Evolutionary conservation across 2,113 vertebrate species (phyloP).

Genomic region (Microcebus griseorufus): DNA sequence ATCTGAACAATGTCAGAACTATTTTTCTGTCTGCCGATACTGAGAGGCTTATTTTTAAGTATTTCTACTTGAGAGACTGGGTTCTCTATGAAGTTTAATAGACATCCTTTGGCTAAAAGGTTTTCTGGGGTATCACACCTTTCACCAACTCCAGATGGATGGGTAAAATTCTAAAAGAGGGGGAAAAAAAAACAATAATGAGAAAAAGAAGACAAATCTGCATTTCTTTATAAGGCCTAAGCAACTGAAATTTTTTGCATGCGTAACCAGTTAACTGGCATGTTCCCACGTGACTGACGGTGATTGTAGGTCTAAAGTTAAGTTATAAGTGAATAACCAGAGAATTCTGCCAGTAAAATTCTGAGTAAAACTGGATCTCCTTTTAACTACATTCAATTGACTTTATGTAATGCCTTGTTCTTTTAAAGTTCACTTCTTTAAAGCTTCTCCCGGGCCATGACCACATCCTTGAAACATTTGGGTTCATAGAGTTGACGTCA

Average conservation of each 20-base stretch:
- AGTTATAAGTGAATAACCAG: conserved; percentile 17
- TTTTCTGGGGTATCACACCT: conserved; percentile 91
- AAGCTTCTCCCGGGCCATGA: conserved; percentile 3
- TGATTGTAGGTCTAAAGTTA: conserved; percentile 13
- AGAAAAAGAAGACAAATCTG: conserved; percentile 55
- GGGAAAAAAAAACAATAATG: conserved; percentile 78
- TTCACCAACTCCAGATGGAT: conserved; percentile 86
- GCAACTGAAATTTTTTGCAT: conserved; percentile 10
- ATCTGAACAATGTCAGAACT: conserved; percentile 90
- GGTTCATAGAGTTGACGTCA: not conserved
- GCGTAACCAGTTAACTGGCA: not conserved
- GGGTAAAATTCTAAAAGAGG: conserved; percentile 93
- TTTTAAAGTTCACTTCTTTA: not conserved
- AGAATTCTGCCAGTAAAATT: conserved; percentile 34
- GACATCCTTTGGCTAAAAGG: conserved; percentile 91
- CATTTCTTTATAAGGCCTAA: conserved; percentile 49
- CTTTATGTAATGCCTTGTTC: not conserved
- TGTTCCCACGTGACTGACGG: not conserved
- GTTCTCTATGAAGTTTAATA: conserved; percentile 87
- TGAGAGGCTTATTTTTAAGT: conserved; percentile 87
- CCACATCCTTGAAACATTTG: not conserved
- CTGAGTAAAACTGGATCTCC: not conserved
- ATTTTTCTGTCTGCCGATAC: conserved; percentile 81
- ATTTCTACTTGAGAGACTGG: conserved; percentile 88
- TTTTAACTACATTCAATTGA: conserved; percentile 3